Conservation (phyloP, 2,113 vertebrate species). For the Colius striatus region DNA sequence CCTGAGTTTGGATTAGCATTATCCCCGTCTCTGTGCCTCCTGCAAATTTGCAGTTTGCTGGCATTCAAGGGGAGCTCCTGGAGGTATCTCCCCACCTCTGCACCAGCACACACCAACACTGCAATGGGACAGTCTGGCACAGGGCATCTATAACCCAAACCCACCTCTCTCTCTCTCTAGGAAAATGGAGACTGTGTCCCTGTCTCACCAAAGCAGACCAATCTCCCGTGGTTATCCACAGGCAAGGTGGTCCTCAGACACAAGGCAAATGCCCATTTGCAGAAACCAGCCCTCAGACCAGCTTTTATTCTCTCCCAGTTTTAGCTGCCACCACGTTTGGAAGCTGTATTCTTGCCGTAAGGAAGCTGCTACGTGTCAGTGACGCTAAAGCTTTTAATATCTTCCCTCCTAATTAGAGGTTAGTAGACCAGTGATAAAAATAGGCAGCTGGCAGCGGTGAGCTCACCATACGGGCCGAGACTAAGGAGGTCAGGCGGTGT, state of each 20-base stretch:
- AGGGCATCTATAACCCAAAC: not conserved
- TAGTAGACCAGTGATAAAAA: slow-evolving; percentile 55
- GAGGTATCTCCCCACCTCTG: not conserved
- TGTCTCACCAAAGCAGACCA: not conserved
- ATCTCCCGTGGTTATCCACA: not conserved
- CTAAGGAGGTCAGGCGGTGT: not conserved
- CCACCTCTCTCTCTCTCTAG: not conserved
- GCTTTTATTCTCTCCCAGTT: not conserved
- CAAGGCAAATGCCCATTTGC: not conserved
- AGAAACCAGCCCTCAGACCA: not conserved
- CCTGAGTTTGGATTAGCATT: not conserved
- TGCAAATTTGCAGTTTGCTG: not conserved
- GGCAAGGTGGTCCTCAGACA: not conserved
- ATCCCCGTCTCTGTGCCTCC: not conserved
- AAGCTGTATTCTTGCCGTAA: not conserved
- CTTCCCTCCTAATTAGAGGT: slow-evolving; percentile 47
- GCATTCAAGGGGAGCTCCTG: not conserved
- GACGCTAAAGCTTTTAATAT: slow-evolving; percentile 23
- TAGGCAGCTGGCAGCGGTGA: not conserved
- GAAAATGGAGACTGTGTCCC: not conserved
- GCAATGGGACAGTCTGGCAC: not conserved
- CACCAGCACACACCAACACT: not conserved
- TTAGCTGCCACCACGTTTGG: not conserved
- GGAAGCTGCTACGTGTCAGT: not conserved
- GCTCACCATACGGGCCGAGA: rapidly evolving